Evolutionary conservation across 2,888 invertebrate genomes (phyloP).

Genomic region (Chalcosyrphus nemorum): DNA sequence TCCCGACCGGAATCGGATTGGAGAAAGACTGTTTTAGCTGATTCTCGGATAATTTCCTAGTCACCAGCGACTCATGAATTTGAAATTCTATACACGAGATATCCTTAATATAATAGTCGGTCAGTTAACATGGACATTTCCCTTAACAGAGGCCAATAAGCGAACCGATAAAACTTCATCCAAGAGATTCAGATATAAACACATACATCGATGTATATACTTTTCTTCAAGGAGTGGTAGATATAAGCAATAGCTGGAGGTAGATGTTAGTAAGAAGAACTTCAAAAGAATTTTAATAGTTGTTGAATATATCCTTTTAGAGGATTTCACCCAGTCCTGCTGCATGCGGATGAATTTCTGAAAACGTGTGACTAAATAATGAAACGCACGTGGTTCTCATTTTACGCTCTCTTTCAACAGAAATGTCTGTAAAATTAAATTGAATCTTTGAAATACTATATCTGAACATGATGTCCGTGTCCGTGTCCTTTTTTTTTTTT

Average conservation of each 20-base stretch:
- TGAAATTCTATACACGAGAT: neutral
- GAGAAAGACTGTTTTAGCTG: neutral
- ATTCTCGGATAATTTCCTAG: neutral
- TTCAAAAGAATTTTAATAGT: slow-evolving; percentile 16
- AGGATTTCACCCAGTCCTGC: neutral
- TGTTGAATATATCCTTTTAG: neutral
- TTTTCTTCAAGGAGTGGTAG: neutral
- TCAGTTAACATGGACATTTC: neutral
- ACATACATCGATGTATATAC: neutral
- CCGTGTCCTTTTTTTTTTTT: neutral
- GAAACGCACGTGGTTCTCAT: slow-evolving; percentile 1
- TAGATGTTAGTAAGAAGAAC: neutral
- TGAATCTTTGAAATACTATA: slow-evolving; percentile 10
- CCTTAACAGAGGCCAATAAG: slow-evolving; percentile 2
- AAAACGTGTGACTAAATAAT: neutral
- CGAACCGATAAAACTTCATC: slow-evolving; percentile 7
- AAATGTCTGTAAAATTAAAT: slow-evolving; percentile 15
- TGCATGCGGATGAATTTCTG: neutral
- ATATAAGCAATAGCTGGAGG: too few relatives aligned
- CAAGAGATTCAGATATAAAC: neutral
- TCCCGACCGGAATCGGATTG: neutral
- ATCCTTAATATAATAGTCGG: neutral
- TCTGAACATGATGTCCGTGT: too few relatives aligned
- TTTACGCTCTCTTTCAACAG: neutral
- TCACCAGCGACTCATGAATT: neutral